Evolutionary conservation across 1,140 invertebrate genomes (phyloP), one percentile per base, ranked within the genome.

Genomic region (Colletes latitarsis): DNA sequence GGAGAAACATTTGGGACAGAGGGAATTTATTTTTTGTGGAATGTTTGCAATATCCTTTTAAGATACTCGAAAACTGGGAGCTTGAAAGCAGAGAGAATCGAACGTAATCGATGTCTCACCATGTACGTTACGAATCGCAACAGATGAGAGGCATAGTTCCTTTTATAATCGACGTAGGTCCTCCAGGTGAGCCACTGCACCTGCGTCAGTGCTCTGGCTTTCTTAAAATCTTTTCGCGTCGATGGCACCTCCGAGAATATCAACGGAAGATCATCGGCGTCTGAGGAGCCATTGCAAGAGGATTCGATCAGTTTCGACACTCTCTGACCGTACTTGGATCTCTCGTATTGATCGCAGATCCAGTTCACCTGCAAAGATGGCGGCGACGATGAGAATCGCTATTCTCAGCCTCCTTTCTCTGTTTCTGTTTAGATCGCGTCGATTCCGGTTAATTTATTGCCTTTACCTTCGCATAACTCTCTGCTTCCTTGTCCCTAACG

Each of bases 51-150:
- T 30, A 30, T 30, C 30, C 30, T 30, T 30, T 30, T 1, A 30
- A 30, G 30, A 30, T 30, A 30, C 30, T 30, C 30, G 30, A 30
- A 30, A 30, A 30, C 30, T 30, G 30, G 0, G 30, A 30, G 30
- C 2, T 30, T 30, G 30, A 30, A 2, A 30, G 30, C 30, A 30
- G 30, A 30, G 30, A 30, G 30, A 30, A 2, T 30, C 30, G 30
- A 10, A 49, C 15, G 21, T 2, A 14, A 5, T 19, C 39, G 62
- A 58, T 17, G 6, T 39, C 77, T 94, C 91, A 95, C 95, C 94
- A 96, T 94, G 72, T 95, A 94, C 41, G 96, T 92, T 57, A 94
- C 81, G 88, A 95, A 95, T 90, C 95, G 94, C 57, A 95, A 90
- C 75, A 95, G 87, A 91, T 94, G 93, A 68, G 94, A 90, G 43